Base-by-base conservation (phyloP, 1,140 invertebrate genomes). In the Metaphire vulgaris region DNA sequence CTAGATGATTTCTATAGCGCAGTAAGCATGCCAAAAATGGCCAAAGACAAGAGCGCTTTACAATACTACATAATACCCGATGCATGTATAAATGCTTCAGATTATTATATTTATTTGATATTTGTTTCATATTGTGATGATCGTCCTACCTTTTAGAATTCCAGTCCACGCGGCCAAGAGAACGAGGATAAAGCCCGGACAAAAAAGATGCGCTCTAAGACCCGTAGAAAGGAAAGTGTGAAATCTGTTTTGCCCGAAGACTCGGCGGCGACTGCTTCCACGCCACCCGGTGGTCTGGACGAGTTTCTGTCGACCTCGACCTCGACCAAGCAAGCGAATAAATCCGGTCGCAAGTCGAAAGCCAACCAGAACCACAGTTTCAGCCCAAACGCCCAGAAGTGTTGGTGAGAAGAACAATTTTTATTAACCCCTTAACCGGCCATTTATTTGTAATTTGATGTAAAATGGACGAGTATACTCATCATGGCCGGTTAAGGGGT, bases 201-300 rank as follows among this genome's bases (percentile, higher is more conserved):
- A 80, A 80, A 28, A 73, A 80, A 77, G 81, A 82, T 74, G 80
- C 80, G n/a, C 81, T 81, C 29, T 82, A 81, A 26, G 83, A 84
- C 67, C 82, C 81, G 14, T 41, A 65, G n/a, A 66, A 78, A 30
- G 77, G 78, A 21, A 75, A 74, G 26, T 80, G 77, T 56, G 32
- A 77, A 67, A 69, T 31, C 15, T 79, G 76, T 30, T 56, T 21
- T 56, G 41, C 41, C 41, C 21, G 41, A 56, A 56, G 41, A 56
- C 21, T 21, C 41, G 21, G 41, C 21, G 41, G 41, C 41, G 21
- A 6, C 41, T 6, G 41, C 21, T 21, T 21, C 41, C 6, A 56
- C 41, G 21, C 41, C 41, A 6, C 6, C 41, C 41, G 21, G 6
- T 12, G 41, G n/a, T n/a, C n/a, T 21, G 41, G 41, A 56, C 21